phyloP scores from a whole-genome alignment of 2,888 invertebrate species.

The Machimus rusticus region DNA sequence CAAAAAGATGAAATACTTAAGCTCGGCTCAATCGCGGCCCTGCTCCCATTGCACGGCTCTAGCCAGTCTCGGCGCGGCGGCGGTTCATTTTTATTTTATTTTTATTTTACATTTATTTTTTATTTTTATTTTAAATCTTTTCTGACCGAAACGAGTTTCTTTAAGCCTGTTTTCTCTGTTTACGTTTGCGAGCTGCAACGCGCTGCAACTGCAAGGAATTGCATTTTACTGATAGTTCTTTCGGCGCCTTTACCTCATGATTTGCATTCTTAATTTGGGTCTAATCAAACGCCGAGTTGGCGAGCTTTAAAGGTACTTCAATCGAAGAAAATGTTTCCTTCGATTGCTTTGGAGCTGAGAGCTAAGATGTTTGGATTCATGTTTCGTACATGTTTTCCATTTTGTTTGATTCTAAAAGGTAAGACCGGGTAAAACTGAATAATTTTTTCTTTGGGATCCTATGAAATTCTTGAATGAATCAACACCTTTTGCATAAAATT shows the following conservation, averaged over 20 bases:
- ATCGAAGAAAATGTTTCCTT: neutral
- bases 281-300: neutral
- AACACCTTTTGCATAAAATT: neutral
- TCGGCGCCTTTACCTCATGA: neutral
- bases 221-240: neutral
- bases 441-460: neutral
- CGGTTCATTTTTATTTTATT: neutral
- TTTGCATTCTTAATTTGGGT: constrained; percentile 5
- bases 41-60: constrained; percentile 25
- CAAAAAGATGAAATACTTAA: constrained; percentile 15
- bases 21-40: neutral
- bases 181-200: neutral
- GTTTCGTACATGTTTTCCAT: neutral
- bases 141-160: neutral
- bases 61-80: neutral
- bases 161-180: constrained; percentile 11
- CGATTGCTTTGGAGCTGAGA: neutral
- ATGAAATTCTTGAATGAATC: neutral
- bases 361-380: neutral
- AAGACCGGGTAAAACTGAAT: neutral
- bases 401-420: neutral
- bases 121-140: neutral
- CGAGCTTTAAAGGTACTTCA: neutral
- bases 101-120: neutral
- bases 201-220: neutral